Evolutionary conservation across 2,797 vertebrate genomes (phyloP).

Genomic region (Rallus crepitans): DNA sequence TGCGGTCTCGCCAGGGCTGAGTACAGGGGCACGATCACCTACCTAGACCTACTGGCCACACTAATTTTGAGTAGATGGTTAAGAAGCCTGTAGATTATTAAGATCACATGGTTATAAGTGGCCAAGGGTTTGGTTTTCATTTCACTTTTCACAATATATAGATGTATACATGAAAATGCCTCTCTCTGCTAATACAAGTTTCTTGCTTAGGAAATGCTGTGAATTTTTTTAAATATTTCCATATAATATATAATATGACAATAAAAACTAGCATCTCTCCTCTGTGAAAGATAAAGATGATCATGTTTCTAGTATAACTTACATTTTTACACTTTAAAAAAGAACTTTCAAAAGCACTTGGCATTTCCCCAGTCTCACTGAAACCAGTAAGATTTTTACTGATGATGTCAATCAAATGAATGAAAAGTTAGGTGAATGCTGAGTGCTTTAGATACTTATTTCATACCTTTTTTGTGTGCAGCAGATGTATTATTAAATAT

Average conservation of each 20-base stretch:
- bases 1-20: no score
- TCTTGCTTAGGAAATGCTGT: neutral
- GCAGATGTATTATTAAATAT: neutral
- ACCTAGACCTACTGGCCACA: no score
- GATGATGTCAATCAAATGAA: neutral
- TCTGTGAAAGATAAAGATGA: neutral
- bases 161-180: neutral
- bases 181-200: neutral
- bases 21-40: no score
- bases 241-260: neutral
- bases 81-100: neutral
- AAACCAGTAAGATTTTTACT: neutral
- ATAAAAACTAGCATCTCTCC: neutral
- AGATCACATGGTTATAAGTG: neutral
- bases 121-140: rapidly evolving
- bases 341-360: neutral
- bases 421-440: neutral
- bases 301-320: neutral
- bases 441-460: neutral
- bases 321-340: neutral
- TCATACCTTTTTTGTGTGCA: neutral
- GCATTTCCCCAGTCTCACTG: neutral
- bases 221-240: neutral
- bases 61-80: no score
- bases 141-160: neutral